Evolutionary conservation across 1,140 invertebrate genomes (phyloP), one percentile per base, ranked within the genome.

Genomic region (Himalopsyche phryganea): DNA sequence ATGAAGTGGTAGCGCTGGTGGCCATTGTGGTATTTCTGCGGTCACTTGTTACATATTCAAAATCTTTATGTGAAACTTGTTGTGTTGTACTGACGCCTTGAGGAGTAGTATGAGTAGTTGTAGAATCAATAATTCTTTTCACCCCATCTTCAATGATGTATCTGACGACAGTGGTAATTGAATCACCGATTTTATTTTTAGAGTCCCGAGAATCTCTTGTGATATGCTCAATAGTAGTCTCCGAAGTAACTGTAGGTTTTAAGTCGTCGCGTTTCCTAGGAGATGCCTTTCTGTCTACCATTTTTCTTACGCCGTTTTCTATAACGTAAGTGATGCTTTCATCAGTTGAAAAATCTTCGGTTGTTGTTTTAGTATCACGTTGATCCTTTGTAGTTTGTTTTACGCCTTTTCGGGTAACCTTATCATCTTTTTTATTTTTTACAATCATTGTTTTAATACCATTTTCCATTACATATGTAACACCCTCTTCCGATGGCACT

Each of bases 101-200:
- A 46, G 13, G 11, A 46, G 13, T n/a, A 9, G 35, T 5, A 18
- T 6, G 17, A 5, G 40, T 15, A 3, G 23, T 28, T 5, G 40
- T 41, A 14, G 40, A 41, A 41, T 41, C 10, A 41, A 41, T 41
- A 17, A 49, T 49, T 49, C 9, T 51, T 51, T 20, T 51, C 19
- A 51, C 49, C 6, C 35, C 49, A 4, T 74, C 75, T 67, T 76
- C 66, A 56, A 73, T 75, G 41, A 71, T 71, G 53, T 75, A 68
- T 33, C 67, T 68, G n/a, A 72, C 75, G 62, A 74, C 72, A 4
- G 40, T 41, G 3, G 40, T 41, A 13, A 18, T 41, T 41, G 17
- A 41, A 5, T 14, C 13, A 18, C 17, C 40, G 6, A 11, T 3
- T 41, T 13, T 19, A 45, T n/a, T 45, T 45, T 45, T 13, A 19